Base-by-base conservation (phyloP, 2,113 vertebrate species). In the Rhynchomys soricoides region DNA sequence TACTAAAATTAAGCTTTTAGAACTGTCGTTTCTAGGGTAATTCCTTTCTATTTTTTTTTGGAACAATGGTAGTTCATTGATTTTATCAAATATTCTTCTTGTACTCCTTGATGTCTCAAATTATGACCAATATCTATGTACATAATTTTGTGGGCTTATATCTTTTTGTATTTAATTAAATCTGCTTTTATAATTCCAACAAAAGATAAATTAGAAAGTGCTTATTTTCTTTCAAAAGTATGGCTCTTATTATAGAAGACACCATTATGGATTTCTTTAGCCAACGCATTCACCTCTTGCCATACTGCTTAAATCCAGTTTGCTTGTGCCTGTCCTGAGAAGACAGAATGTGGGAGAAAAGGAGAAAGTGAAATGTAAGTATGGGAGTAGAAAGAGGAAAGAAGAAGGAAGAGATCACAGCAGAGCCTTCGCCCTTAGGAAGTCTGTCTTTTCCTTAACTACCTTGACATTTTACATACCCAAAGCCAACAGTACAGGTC, bases 1-100 rank as follows among this genome's bases (percentile, higher is more conserved):
- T 90, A 95, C 34, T 94, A 95, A 97, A 97, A 96, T 97, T 96
- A 97, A 94, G 96, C 93, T 95, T 79, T 95, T 86, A 95, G 55
- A 96, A 93, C 66, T 94, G 59, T 89, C 92, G 21, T 92, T 98
- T 96, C 86, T 95, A 48, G 52, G 45, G 73, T 96, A 97, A 95
- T 95, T 97, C 48, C 88, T 96, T 96, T 92, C 77, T 82, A 43
- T 64, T 64, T 62, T 40, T 92, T 96, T 96, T 94, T 43, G 92
- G 94, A 96, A 96, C 89, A 45, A 93, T 64, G 6, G 37, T 75
- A 90, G 57, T 96, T 93, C 71, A 93, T 31, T 96, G 75, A 86
- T 96, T 95, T 93, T 88, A 95, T 95, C 50, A 95, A 82, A 94
- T 92, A 89, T 95, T 93, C 68, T 81, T 74, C 37, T 88, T 95